These are phyloP conservation scores for Python bivittatus DNA, from an alignment of 2,113 vertebrate genomes.

Conservation along the genomic window DNA sequence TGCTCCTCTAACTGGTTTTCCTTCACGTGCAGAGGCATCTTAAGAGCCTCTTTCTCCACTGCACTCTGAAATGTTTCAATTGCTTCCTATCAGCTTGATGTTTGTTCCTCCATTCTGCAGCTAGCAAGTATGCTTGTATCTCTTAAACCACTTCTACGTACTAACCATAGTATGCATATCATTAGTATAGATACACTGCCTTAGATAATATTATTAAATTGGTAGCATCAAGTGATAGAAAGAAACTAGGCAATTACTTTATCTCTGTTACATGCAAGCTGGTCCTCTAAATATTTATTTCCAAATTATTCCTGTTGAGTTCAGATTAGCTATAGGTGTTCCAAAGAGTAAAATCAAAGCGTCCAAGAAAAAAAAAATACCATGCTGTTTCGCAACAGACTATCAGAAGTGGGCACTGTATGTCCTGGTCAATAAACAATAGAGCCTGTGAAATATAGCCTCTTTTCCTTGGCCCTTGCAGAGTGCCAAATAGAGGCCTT, in stretches of 20 bases:
- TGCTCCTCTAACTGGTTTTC: too few relatives aligned
- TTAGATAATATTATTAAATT: too few relatives aligned
- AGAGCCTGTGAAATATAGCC: background rate
- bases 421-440: background rate
- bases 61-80: too few relatives aligned
- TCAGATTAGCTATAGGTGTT: background rate
- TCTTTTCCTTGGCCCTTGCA: background rate
- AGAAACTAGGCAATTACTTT: background rate
- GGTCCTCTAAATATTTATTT: background rate
- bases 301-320: background rate
- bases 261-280: background rate
- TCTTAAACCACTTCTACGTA: too few relatives aligned
- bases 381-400: background rate
- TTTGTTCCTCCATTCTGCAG: too few relatives aligned
- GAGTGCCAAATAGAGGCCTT: background rate
- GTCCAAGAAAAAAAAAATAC: background rate
- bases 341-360: background rate
- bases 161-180: too few relatives aligned
- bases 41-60: too few relatives aligned
- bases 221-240: too few relatives aligned
- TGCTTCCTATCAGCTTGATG: too few relatives aligned
- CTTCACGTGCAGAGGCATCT: too few relatives aligned
- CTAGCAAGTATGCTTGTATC: too few relatives aligned
- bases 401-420: background rate
- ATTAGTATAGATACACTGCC: too few relatives aligned